These are phyloP conservation scores for Xiphophorus hellerii DNA, from an alignment of 2,113 vertebrate genomes.

Conservation along the genomic window DNA sequence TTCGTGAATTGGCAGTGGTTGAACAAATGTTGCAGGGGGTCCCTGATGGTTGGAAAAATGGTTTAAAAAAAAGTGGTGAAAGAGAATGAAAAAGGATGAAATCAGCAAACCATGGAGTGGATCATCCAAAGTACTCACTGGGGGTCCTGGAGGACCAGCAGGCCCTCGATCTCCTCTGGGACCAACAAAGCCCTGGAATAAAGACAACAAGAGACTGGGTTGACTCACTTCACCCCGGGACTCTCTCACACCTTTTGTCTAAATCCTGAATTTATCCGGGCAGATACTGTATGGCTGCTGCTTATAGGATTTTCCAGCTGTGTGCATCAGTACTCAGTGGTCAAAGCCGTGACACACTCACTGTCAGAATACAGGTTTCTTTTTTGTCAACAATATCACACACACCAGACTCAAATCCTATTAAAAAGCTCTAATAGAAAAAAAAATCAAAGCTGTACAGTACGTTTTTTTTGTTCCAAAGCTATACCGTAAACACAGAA, in stretches of 20 bases:
- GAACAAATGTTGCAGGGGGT: conserved; percentile 72
- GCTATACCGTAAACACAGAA: conserved; percentile 53
- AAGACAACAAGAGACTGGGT: conserved; percentile 45
- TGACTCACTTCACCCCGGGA: conserved; percentile 50
- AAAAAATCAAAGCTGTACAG: conserved; percentile 43
- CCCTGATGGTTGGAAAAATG: conserved; percentile 76
- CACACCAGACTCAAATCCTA: conserved; percentile 65
- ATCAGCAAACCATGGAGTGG: background rate
- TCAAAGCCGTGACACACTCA: conserved; percentile 60
- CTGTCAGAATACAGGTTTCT: conserved; percentile 40
- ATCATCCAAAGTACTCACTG: conserved; percentile 77
- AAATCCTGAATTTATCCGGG: conserved; percentile 42
- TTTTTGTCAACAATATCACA: conserved; percentile 46
- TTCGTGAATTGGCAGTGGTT: conserved; percentile 78
- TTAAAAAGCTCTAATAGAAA: conserved; percentile 53
- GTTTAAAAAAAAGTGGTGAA: conserved; percentile 15
- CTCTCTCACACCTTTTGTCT: conserved; percentile 37
- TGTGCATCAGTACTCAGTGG: conserved; percentile 67
- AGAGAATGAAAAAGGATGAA: conserved; percentile 3
- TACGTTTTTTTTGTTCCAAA: conserved; percentile 50
- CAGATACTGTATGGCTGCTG: conserved; percentile 47
- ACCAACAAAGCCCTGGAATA: conserved; percentile 80
- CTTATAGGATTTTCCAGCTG: conserved; percentile 73
- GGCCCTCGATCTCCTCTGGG: conserved; percentile 82
- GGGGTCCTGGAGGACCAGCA: conserved; percentile 81